phyloP scores from a whole-genome alignment of 2,797 vertebrate genomes.

The Crocodylus rhombifer region DNA sequence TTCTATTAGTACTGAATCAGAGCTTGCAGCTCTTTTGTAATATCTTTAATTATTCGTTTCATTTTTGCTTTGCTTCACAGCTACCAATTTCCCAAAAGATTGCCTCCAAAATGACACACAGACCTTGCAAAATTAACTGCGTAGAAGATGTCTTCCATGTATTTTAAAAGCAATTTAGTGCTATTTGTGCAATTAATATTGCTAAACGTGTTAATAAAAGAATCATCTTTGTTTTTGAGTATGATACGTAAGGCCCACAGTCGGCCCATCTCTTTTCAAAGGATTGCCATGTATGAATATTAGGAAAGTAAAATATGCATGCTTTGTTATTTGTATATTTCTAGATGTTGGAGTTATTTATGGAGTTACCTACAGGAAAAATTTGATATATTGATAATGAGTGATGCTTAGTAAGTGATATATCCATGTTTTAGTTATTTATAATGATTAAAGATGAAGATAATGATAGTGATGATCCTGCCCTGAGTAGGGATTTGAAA shows the following conservation, averaged over 20 bases:
- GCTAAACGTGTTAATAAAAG: not conserved
- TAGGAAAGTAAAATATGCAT: not conserved
- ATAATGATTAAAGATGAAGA: constrained; percentile 37
- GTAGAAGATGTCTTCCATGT: not conserved
- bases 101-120: not conserved
- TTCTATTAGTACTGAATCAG: not conserved
- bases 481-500: too few relatives aligned
- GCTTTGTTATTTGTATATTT: constrained; percentile 8
- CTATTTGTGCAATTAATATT: not conserved
- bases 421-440: constrained; percentile 28
- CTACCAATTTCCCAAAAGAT: not conserved
- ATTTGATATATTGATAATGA: constrained; percentile 5
- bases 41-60: constrained; percentile 55
- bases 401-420: constrained; percentile 15
- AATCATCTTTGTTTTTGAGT: not conserved
- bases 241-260: not conserved
- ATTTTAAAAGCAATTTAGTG: constrained; percentile 4
- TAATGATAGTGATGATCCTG: not conserved
- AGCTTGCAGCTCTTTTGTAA: constrained; percentile 36
- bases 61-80: not conserved
- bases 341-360: not conserved
- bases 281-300: not conserved
- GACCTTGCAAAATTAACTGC: not conserved
- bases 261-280: not conserved
- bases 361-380: constrained; percentile 2